Evolutionary conservation across 1,140 invertebrate genomes (phyloP).

Genomic region (Brachionus rubens): DNA sequence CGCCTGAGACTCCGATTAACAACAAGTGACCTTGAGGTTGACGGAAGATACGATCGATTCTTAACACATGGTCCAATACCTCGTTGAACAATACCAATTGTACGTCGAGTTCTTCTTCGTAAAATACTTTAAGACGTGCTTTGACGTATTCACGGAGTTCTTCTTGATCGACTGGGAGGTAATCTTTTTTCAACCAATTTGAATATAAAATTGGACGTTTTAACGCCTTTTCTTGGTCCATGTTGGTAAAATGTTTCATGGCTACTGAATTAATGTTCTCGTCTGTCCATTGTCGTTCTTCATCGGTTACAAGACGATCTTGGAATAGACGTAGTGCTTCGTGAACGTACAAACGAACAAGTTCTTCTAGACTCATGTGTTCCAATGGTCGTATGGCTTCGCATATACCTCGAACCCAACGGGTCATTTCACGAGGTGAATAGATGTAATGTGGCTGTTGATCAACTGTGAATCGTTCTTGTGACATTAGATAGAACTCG

Average conservation of each 20-base stretch:
- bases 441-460: conserved; percentile 99
- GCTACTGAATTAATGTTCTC: conserved; percentile 93
- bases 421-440: conserved; percentile 97
- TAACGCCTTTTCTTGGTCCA: conserved; percentile 80
- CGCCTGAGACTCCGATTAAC: conserved; percentile 79
- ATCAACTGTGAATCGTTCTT: conserved; percentile 97
- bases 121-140: conserved; percentile 95
- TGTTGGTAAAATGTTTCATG: conserved; percentile 87
- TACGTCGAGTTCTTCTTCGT: conserved; percentile 98
- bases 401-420: conserved; percentile 98
- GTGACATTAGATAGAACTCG: conserved; percentile 91
- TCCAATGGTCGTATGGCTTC: conserved; percentile 93
- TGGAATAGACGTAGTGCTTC: conserved; percentile 96
- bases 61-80: conserved; percentile 92
- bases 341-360: conserved; percentile 95
- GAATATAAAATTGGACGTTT: conserved; percentile 89
- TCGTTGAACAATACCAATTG: conserved; percentile 96
- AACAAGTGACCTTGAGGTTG: conserved; percentile 76
- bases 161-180: conserved; percentile 89
- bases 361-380: conserved; percentile 80
- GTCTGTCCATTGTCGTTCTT: conserved; percentile 94
- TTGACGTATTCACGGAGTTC: conserved; percentile 92
- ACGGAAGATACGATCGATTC: conserved; percentile 97
- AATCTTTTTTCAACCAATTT: conserved; percentile 98
- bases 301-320: conserved; percentile 81